Conservation (phyloP, 2,797 vertebrate genomes). For the Falco peregrinus region DNA sequence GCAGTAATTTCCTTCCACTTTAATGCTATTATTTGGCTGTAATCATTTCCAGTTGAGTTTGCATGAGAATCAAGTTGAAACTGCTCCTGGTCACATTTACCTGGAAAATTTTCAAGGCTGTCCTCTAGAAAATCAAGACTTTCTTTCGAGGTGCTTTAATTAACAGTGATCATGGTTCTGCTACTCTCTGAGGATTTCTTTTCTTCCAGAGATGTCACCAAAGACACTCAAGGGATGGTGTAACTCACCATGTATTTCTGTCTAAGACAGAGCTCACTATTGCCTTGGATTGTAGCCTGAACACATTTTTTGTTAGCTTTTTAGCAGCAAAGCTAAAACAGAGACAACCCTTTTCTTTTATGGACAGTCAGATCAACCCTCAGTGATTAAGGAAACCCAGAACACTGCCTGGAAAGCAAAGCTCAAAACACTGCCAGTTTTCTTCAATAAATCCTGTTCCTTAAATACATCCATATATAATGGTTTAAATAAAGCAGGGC, state of each 20-base stretch:
- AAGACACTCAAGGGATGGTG: background rate
- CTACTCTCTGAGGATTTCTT: background rate
- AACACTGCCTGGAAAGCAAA: conserved; percentile 37
- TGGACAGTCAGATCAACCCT: conserved; percentile 7
- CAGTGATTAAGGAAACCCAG: conserved; percentile 47
- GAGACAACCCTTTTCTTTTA: conserved; percentile 7
- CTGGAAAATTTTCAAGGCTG: conserved; percentile 38
- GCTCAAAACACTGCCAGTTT: conserved; percentile 34
- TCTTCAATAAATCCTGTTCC: conserved; percentile 52
- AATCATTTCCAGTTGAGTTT: conserved; percentile 65
- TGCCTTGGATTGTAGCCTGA: background rate
- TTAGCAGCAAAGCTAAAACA: conserved; percentile 14
- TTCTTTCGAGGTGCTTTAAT: conserved; percentile 11
- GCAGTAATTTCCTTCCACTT: conserved; percentile 68
- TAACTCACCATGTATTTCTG: background rate
- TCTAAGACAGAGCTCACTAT: background rate
- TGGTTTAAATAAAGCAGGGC: conserved; percentile 42
- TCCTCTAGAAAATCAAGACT: conserved; percentile 45
- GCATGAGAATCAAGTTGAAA: conserved; percentile 52
- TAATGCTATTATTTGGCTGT: conserved; percentile 61
- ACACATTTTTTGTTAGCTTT: background rate
- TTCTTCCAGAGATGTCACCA: background rate
- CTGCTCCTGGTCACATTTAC: conserved; percentile 31
- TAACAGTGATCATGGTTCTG: background rate
- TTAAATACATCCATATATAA: conserved; percentile 56